Evolutionary conservation across 2,797 vertebrate species (phyloP).

Genomic region (Hozukius guyotensis): DNA sequence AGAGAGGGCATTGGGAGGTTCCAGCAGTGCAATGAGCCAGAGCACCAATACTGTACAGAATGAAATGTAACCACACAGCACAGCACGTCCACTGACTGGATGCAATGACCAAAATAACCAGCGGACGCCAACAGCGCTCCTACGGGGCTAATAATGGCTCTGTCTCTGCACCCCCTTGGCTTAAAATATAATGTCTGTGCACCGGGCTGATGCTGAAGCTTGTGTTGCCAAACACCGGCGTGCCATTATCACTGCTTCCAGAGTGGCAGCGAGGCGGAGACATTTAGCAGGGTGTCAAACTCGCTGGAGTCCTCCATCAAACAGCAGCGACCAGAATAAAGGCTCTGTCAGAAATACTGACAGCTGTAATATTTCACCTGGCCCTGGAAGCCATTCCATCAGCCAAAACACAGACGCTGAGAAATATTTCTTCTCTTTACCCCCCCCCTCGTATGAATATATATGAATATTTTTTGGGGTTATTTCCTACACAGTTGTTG

Average conservation of each 20-base stretch:
- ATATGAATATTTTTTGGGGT: constrained; percentile 52
- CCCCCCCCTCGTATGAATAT: constrained; percentile 30
- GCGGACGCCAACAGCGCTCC: constrained; percentile 9
- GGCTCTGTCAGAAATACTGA: constrained; percentile 72
- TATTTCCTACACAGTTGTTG: constrained; percentile 48
- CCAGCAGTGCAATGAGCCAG: constrained; percentile 1
- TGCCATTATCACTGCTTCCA: constrained; percentile 66
- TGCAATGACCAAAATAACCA: constrained; percentile 32
- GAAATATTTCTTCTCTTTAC: constrained; percentile 40
- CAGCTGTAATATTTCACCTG: constrained; percentile 75
- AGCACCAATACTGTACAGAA: constrained; percentile 2
- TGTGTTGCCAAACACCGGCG: constrained; percentile 36
- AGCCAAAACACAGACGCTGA: constrained; percentile 48
- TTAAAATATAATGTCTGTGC: constrained; percentile 40
- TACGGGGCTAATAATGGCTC: constrained; percentile 40
- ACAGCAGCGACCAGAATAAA: constrained; percentile 71
- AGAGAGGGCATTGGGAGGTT: background rate
- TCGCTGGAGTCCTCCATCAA: constrained; percentile 72
- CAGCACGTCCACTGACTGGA: background rate
- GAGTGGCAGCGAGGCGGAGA: constrained; percentile 61
- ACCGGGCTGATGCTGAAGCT: constrained; percentile 19
- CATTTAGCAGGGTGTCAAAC: constrained; percentile 76
- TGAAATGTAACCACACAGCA: constrained; percentile 23
- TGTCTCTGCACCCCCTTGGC: constrained; percentile 31
- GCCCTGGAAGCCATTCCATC: constrained; percentile 61